Evolutionary conservation across 2,113 vertebrate species (phyloP), one percentile per base, ranked within the genome.

Genomic region (Cettia cetti): DNA sequence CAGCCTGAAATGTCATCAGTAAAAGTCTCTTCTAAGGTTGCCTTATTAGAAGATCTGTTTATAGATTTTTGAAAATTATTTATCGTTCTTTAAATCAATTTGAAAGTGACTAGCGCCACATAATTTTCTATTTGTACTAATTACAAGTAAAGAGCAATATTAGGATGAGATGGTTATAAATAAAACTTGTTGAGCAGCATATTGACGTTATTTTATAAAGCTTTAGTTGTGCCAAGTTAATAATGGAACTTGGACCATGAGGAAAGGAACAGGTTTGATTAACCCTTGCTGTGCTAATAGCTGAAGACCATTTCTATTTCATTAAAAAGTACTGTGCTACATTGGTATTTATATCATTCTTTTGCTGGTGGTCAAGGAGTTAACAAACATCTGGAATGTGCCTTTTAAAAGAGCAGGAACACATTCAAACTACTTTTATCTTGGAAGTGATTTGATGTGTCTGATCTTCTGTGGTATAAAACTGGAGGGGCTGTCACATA

Each of bases 121-220:
- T 69, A 45, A 80, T 82, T 88, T 94, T 74, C 84, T 90, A 26
- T 89, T 95, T 88, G 92, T 47, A 74, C 79, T 94, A 88, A 97
- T 93, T 87, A 68, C 75, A 86, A 86, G 64, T 82, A 63, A 95
- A 93, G 72, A 92, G 35, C 75, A 83, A 31, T 88, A 93, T 94
- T 66, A 95, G 56, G 82, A 82, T 50, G 40, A 96, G 45, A 66
- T 15, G 44, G 82, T 86, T 93, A 89, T 70, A 93, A 95, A 95
- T 87, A 92, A 90, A 93, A 42, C 91, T 85, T 65, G 66, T 72
- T 80, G 50, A 91, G 75, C 82, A 88, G 54, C 35, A 63, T 40
- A 39, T 37, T 92, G 79, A 66, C 2, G 4, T 70, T 81, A 88
- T 89, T 82, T 95, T 68, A 83, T 64, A 80, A 83, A 81, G 85